Evolutionary conservation across 2,113 vertebrate species (phyloP), one percentile per base, ranked within the genome.

Genomic region (Serinus canaria): DNA sequence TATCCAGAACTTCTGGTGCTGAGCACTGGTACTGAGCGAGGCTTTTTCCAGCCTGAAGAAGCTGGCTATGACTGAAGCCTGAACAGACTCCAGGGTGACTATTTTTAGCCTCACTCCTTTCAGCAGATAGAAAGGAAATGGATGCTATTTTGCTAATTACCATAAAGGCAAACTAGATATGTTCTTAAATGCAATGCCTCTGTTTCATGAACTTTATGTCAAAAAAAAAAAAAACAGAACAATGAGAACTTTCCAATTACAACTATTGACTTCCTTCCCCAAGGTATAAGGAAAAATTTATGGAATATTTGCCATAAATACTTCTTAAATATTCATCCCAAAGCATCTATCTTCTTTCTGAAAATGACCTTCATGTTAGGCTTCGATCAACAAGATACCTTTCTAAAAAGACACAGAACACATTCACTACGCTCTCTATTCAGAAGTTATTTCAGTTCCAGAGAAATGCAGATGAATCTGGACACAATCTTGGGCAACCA

Each of bases 121-220:
- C 74, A 91, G 81, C 33, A 90, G 78, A 89, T 30, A 91, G 79
- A 92, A 90, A 77, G 59, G 50, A 95, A 93, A 93, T 80, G 43
- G 86, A 80, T 74, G 91, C 62, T 87, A 87, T 91, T 94, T 87
- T 90, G 93, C 62, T 92, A 89, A 95, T 94, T 89, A 89, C 23
- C 78, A 95, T 53, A 73, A 58, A 83, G 59, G 46, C 81, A 87
- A 96, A 94, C 67, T 66, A 85, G 53, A 39, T 56, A 64, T 15
- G 18, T 73, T 89, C 73, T 69, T 86, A 80, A 94, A 85, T 46
- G 63, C 70, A 92, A 41, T 0, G 15, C 23, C 31, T 91, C 58
- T 35, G 37, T 59, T 83, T 46, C 62, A 75, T 46, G 33, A 91
- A 64, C 31, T 64, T 23, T 2, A 0, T 20, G 31, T 28, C 44